Percentiles rank a stretch among this genome's conserved stretches.
These are phyloP conservation scores for Leptestheria dahalacensis DNA, from an alignment of 1,140 invertebrate species.

Conservation along the genomic window DNA sequence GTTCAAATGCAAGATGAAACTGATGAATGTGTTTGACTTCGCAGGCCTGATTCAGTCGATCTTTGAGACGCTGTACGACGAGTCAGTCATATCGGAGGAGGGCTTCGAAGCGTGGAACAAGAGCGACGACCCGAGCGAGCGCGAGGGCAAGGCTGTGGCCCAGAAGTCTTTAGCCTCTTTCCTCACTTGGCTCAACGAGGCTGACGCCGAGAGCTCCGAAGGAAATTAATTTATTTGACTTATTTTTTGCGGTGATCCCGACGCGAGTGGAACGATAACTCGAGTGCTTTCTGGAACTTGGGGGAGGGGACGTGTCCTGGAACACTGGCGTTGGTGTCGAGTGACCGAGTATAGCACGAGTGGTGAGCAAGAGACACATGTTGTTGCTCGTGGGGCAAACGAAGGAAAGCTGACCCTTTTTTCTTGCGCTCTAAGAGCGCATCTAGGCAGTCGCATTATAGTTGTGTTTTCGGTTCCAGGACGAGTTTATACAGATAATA, in stretches of 20 bases:
- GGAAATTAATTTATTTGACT: constrained; percentile 6
- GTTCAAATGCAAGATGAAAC: no score
- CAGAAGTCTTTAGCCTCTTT: constrained; percentile 39
- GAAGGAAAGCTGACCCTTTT: background rate
- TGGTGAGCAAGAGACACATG: background rate
- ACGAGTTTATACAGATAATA: background rate
- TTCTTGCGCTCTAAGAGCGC: background rate
- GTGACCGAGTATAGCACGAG: background rate
- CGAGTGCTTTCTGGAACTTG: background rate
- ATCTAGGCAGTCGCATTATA: background rate
- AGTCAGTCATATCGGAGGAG: constrained; percentile 42
- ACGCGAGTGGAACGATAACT: background rate
- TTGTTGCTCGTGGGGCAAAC: background rate
- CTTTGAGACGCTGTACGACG: constrained; percentile 39
- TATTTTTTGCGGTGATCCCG: no score
- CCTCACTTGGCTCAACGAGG: constrained; percentile 39
- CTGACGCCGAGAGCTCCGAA: constrained; percentile 28
- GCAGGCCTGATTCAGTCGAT: constrained; percentile 35
- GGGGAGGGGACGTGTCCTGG: background rate
- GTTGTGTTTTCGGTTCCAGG: background rate
- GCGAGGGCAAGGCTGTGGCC: constrained; percentile 41
- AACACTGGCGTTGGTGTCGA: background rate
- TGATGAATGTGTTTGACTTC: constrained; percentile 4
- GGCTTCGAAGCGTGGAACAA: constrained; percentile 42
- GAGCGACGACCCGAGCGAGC: constrained; percentile 33